phyloP scores from a whole-genome alignment of 2,113 vertebrate genomes.

The Columbina picui region DNA sequence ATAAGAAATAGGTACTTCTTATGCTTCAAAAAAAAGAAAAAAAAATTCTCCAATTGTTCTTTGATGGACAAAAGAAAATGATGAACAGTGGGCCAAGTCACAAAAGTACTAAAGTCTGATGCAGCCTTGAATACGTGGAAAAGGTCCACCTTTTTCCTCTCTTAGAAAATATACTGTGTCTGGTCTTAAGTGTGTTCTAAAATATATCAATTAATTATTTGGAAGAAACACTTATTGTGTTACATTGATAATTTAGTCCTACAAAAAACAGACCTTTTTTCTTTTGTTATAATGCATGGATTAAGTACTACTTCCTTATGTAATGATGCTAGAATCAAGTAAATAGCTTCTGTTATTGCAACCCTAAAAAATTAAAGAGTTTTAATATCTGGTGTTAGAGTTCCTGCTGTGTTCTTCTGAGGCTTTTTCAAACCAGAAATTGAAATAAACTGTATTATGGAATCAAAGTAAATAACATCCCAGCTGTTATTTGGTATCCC shows the following conservation, averaged over 20 bases:
- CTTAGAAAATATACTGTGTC: neutral
- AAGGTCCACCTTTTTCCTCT: neutral
- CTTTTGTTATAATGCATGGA: neutral
- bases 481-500: conserved; percentile 4
- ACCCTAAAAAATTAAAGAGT: neutral
- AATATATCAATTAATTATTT: neutral
- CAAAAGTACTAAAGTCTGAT: neutral
- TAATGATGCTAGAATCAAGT: neutral
- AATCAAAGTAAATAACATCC: conserved; percentile 60
- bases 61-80: neutral
- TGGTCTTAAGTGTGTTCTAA: neutral
- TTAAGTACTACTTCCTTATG: neutral
- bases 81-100: neutral
- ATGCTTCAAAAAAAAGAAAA: neutral
- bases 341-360: conserved; percentile 8
- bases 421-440: conserved; percentile 42
- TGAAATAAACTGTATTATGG: conserved; percentile 33
- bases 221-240: neutral
- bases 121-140: neutral
- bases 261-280: neutral
- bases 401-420: conserved; percentile 24
- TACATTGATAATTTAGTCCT: neutral
- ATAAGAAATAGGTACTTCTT: neutral
- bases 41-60: neutral
- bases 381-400: conserved; percentile 32